Conservation (phyloP, 2,113 vertebrate species). For the Rhea pennata region DNA sequence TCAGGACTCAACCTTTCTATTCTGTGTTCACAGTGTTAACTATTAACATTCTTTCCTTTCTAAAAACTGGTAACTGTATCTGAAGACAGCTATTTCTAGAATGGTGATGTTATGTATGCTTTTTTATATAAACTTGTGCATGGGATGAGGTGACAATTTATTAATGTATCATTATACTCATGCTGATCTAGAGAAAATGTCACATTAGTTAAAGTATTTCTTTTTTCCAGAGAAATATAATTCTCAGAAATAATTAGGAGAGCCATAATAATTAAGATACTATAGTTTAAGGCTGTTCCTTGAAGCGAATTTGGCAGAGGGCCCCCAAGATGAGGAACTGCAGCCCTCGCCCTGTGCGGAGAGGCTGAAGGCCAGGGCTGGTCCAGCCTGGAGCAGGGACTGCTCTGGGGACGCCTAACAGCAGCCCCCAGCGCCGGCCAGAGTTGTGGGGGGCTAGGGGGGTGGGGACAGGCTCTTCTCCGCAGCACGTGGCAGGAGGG, state of each 20-base stretch:
- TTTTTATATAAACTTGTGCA: background rate
- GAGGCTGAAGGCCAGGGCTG: background rate
- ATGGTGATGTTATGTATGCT: background rate
- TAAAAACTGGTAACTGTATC: background rate
- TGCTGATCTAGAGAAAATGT: background rate
- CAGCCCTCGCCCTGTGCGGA: background rate
- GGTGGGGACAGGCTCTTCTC: background rate
- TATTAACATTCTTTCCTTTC: background rate
- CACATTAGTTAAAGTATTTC: background rate
- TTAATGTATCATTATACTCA: background rate
- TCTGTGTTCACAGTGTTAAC: accelerated
- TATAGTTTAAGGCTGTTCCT: background rate
- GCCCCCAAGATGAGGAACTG: background rate
- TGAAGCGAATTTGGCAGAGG: background rate
- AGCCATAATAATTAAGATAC: background rate
- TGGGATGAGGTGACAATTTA: background rate
- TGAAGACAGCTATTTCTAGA: background rate
- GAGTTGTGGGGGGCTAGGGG: background rate
- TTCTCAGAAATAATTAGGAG: background rate
- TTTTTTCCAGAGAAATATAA: background rate
- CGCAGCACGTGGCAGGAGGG: accelerated
- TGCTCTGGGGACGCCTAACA: too few species aligned
- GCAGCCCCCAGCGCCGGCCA: accelerated
- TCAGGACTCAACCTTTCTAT: background rate
- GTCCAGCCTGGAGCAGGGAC: accelerated